These are phyloP conservation scores for Zaprionus africanus DNA, from an alignment of 1,140 invertebrate species.

Conservation along the genomic window DNA sequence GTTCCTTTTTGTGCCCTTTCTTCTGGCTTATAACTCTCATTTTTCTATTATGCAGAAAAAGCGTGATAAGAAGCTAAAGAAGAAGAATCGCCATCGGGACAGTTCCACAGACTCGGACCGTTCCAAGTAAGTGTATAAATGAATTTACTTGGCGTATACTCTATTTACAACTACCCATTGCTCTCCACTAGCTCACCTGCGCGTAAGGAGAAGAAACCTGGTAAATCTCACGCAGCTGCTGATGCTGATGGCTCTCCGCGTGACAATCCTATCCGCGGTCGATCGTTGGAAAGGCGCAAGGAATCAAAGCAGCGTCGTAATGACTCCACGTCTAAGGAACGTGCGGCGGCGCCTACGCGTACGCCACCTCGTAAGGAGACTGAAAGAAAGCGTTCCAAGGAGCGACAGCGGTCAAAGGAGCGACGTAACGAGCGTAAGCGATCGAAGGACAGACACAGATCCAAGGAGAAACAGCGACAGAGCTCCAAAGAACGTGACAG, in stretches of 20 bases:
- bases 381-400: conserved; percentile 33
- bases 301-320: conserved; percentile 43
- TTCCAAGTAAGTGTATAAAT: conserved; percentile 61
- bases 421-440: conserved; percentile 18
- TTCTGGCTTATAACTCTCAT: conserved; percentile 33
- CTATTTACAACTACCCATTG: not conserved
- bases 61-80: conserved; percentile 81
- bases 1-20: conserved; percentile 4
- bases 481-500: conserved; percentile 31
- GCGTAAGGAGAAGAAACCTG: conserved; percentile 56
- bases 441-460: conserved; percentile 26
- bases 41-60: conserved; percentile 81
- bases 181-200: conserved; percentile 41
- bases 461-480: conserved; percentile 38
- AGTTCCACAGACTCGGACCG: conserved; percentile 71
- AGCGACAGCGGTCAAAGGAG: conserved; percentile 31
- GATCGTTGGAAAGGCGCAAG: conserved; percentile 66
- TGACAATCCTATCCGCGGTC: conserved; percentile 65
- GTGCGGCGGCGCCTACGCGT: conserved; percentile 19
- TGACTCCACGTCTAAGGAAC: conserved; percentile 45
- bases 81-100: conserved; percentile 64
- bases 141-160: not conserved
- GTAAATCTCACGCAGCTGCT: conserved; percentile 29
- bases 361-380: conserved; percentile 47
- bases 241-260: conserved; percentile 31